phyloP scores from a whole-genome alignment of 2,888 invertebrate species.

The Drosophila multiciliata region DNA sequence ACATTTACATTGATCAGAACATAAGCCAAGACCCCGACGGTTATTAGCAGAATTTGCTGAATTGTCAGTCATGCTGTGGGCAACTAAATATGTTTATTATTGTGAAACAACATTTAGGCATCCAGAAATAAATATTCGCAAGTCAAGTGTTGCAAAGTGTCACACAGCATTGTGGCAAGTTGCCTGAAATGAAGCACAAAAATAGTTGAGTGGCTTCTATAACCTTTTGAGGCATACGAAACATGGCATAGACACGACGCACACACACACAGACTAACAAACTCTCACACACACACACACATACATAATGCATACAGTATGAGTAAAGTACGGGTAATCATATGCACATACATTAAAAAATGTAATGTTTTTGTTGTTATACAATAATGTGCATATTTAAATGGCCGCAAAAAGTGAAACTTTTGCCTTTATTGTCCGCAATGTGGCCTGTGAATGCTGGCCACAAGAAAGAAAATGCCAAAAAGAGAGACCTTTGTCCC shows the following conservation, averaged over 20 bases:
- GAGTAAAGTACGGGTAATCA: constrained; percentile 22
- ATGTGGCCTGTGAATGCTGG: constrained; percentile 31
- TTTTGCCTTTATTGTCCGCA: constrained; percentile 68
- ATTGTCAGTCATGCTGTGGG: neutral
- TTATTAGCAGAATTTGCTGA: neutral
- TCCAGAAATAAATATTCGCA: neutral
- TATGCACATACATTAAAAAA: constrained; percentile 38
- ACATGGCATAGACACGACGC: neutral
- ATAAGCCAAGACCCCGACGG: no score
- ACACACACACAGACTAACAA: neutral
- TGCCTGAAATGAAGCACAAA: constrained; percentile 60
- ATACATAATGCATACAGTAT: neutral
- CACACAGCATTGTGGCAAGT: constrained; percentile 22
- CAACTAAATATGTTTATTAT: neutral
- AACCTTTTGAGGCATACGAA: constrained; percentile 30
- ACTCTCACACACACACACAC: neutral
- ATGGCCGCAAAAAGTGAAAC: constrained; percentile 63
- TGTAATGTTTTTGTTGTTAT: constrained; percentile 7
- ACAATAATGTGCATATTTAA: constrained; percentile 51
- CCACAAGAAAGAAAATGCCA: constrained; percentile 41
- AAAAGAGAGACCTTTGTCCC: constrained; percentile 34
- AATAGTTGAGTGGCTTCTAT: constrained; percentile 49
- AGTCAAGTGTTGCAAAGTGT: constrained; percentile 7
- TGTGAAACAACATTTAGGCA: neutral
- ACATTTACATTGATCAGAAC: neutral